Conservation (phyloP, 2,797 vertebrate species). For the Falco concolor region DNA sequence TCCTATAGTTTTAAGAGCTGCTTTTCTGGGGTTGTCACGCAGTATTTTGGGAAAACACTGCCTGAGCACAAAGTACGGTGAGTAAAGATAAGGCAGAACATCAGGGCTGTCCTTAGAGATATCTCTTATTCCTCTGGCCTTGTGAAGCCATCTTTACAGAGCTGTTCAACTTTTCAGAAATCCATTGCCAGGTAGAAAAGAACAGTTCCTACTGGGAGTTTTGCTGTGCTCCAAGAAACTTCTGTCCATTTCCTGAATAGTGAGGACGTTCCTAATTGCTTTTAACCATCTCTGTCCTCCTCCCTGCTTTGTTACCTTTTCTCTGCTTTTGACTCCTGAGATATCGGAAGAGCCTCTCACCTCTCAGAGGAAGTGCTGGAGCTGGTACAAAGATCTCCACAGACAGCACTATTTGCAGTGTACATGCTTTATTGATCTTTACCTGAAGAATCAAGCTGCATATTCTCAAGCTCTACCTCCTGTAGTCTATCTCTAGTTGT, state of each 20-base stretch:
- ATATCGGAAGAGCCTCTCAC: background rate
- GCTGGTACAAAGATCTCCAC: background rate
- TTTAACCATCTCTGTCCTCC: background rate
- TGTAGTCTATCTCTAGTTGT: background rate
- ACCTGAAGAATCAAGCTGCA: background rate
- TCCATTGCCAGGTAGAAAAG: background rate
- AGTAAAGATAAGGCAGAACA: background rate
- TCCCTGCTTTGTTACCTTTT: background rate
- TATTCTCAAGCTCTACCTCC: background rate
- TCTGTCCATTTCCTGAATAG: background rate
- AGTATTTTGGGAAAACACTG: background rate
- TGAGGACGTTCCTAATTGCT: conserved; percentile 7
- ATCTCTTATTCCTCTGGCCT: background rate
- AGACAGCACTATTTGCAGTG: background rate
- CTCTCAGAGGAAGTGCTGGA: background rate
- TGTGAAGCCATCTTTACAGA: background rate
- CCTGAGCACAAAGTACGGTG: background rate
- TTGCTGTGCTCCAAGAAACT: conserved; percentile 10
- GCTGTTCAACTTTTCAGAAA: conserved; percentile 16
- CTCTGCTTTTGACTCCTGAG: background rate
- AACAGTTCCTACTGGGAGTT: background rate
- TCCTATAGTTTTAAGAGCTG: background rate
- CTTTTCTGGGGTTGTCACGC: background rate
- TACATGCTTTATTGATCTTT: background rate
- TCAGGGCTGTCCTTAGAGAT: background rate